These are phyloP conservation scores for Pluvialis apricaria DNA, from an alignment of 2,113 vertebrate genomes.

Conservation along the genomic window DNA sequence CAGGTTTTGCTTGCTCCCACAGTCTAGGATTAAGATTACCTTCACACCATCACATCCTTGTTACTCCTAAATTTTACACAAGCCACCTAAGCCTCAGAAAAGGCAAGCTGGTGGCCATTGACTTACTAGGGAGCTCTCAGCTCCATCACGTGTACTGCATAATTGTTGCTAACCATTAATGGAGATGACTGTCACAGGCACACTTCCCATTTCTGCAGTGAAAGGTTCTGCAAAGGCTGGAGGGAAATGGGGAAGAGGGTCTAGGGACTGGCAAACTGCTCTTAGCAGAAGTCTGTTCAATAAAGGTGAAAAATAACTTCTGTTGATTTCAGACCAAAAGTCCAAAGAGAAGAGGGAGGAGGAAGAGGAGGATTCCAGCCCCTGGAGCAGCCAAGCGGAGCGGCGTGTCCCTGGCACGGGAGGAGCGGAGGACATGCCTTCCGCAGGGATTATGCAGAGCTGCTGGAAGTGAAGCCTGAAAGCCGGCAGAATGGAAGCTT, in stretches of 20 bases:
- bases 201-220: background rate
- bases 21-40: background rate
- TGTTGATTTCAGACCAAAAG: slow-evolving; percentile 4
- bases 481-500: slow-evolving; percentile 18
- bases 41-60: background rate
- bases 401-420: background rate
- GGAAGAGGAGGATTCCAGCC: background rate
- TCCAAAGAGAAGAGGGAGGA: background rate
- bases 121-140: background rate
- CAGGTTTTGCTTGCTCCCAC: background rate
- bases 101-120: background rate
- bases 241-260: background rate
- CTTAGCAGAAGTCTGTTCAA: background rate
- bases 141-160: background rate
- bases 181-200: background rate
- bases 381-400: background rate
- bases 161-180: background rate
- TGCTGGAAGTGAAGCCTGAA: slow-evolving; percentile 50
- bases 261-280: background rate
- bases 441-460: slow-evolving; percentile 30
- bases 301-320: background rate
- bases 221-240: background rate
- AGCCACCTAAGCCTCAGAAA: background rate
- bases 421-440: background rate
- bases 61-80: background rate